phyloP scores from a whole-genome alignment of 2,797 vertebrate genomes.

The Macroramphosus scolopax region DNA sequence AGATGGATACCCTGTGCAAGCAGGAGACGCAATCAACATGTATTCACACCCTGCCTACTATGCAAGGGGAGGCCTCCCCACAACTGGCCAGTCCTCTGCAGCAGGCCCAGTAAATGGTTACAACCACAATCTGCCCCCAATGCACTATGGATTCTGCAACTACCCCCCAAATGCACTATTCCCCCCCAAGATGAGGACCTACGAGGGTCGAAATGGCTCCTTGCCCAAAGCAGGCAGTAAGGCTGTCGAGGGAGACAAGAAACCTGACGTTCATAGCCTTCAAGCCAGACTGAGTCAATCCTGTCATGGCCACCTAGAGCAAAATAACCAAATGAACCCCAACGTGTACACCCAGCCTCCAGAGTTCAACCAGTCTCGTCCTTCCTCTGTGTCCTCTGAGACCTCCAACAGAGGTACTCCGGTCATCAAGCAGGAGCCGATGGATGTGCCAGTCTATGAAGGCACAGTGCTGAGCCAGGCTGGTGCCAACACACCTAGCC shows the following conservation, averaged over 20 bases:
- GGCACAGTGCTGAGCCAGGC: constrained; percentile 50
- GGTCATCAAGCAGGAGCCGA: constrained; percentile 91
- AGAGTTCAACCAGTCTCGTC: constrained; percentile 64
- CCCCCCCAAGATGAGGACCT: constrained; percentile 85
- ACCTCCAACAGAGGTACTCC: constrained; percentile 68
- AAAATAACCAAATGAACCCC: constrained; percentile 53
- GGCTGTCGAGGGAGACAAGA: constrained; percentile 77
- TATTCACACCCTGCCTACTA: constrained; percentile 93
- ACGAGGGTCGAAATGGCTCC: constrained; percentile 75
- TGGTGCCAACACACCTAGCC: constrained; percentile 59
- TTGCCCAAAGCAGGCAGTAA: constrained; percentile 70
- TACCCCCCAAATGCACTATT: constrained; percentile 89
- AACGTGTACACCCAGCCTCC: constrained; percentile 51
- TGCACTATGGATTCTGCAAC: constrained; percentile 89
- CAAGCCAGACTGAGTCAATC: constrained; percentile 82
- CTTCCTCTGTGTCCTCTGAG: constrained; percentile 70
- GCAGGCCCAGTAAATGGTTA: constrained; percentile 85
- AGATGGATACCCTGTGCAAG: constrained; percentile 89
- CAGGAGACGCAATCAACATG: constrained; percentile 88
- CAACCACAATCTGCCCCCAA: constrained; percentile 85
- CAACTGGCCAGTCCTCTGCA: constrained; percentile 76
- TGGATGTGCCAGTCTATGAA: constrained; percentile 78
- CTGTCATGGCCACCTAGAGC: constrained; percentile 56
- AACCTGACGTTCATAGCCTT: constrained; percentile 84
- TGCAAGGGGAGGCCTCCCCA: constrained; percentile 90